Evolutionary conservation across 2,797 vertebrate genomes (phyloP), one percentile per base, ranked within the genome.

Genomic region (Parauchenoglanis ngamensis): DNA sequence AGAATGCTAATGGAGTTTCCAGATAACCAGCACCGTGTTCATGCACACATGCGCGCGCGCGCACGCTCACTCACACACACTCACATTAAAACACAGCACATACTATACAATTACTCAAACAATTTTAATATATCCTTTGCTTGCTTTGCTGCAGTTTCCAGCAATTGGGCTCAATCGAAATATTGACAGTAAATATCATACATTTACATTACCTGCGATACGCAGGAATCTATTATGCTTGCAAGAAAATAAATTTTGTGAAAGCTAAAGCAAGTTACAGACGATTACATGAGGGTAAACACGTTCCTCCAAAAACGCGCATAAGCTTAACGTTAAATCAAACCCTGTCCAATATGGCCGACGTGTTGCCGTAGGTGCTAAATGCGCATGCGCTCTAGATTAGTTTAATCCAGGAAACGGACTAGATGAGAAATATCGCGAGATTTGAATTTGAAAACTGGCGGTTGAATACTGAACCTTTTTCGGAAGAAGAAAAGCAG

Each of bases 361-460:
- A 56, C 8, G 8, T 13, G 5, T 61, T 13, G 31, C 13, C 56
- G 77, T 21, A 7, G 54, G 28, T 21, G 10, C 77, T 40, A 12
- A n/a, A 17, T 54, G 63, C 63, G 63, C 81, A 68, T 54, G 63
- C 81, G 11, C 61, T 0, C 1, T 7, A 23, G 3, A 2, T n/a
- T 31, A 25, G 10, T 68, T 46, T 31, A 46, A 46, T 68, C 4
- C 40, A 67, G 4, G 3, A 19, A 63, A 49, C 19, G n/a, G 8
- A 0, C 19, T 7, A 21, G 15, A 23, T 0, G 3, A 3, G 10
- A 83, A 68, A 81, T 75, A 52, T 35, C 86, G 79, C 86, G 86
- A 83, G 85, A 87, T 0, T 52, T 75, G 19, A 19, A 17, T 87
- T 87, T 87, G 17, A 88, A 80, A 88, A 82, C 35, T 61, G 54